Base-by-base conservation (phyloP, 2,888 invertebrate genomes). In the Drosophila neotestacea region DNA sequence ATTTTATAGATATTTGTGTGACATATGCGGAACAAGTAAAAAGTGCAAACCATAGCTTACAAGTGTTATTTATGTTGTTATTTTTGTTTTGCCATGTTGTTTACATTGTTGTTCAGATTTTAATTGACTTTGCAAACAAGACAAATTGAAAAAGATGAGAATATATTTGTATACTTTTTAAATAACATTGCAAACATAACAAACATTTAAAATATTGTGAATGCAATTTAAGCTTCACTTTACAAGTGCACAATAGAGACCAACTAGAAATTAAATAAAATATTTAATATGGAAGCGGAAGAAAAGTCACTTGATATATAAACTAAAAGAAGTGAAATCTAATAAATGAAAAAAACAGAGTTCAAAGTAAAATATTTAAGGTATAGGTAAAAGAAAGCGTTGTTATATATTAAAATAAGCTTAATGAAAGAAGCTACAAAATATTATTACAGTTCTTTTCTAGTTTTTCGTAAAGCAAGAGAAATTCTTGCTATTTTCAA, bases 61-160 rank as follows among this genome's bases (percentile, higher is more conserved):
- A 72, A 72, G 55, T 55, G 70, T 68, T 67, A 6, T 58, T 60
- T 16, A 39, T 48, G 9, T 50, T 59, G 38, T 61, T 70, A 28
- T 27, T 60, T 50, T 62, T 36, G 46, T 2, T 48, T 32, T 62
- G 51, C 39, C 27, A 42, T 60, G 59, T 70, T 88, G 86, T 83
- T 83, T 88, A 85, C 83, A 88, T 61, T 67, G 54, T 54, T 80
- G 83, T 77, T 79, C 78, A 66, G 70, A 85, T 80, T 85, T 83
- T 88, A 85, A 83, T 83, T 83, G 83, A 83, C 83, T 83, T 82
- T 69, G 75, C 67, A 82, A 85, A 85, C 56, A 81, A 66, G 44
- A 63, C 44, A 68, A 42, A 55, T 28, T 32, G 30, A 64, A 74
- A 68, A 42, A 63, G 28, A 47, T 36, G 13, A 22, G 56, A 32